These are phyloP conservation scores for Lipotes vexillifer DNA, from an alignment of 2,113 vertebrate genomes.

Conservation along the genomic window DNA sequence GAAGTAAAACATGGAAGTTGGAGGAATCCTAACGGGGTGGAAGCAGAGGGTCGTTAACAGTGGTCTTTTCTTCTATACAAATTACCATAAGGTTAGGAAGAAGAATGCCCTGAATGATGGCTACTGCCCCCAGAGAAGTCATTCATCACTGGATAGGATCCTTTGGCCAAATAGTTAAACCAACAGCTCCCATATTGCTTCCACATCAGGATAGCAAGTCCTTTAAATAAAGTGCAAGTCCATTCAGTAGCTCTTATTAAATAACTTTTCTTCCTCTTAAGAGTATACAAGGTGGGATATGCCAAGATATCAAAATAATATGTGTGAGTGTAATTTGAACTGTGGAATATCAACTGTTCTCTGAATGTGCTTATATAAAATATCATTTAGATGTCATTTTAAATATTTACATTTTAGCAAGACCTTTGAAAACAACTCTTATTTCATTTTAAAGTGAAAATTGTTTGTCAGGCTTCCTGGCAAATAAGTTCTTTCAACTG, in stretches of 20 bases:
- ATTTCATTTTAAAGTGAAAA: constrained; percentile 68
- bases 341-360: constrained; percentile 64
- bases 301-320: constrained; percentile 53
- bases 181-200: neutral
- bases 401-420: constrained; percentile 74
- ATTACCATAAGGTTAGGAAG: neutral
- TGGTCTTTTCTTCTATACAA: neutral
- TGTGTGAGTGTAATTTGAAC: constrained; percentile 57
- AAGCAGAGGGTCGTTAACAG: too few species aligned
- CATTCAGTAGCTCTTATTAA: neutral
- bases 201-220: neutral
- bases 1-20: neutral
- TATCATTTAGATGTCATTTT: constrained; percentile 71
- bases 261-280: neutral
- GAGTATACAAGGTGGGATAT: constrained; percentile 40
- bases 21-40: neutral
- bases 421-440: constrained; percentile 56
- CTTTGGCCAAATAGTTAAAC: neutral
- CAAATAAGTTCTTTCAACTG: constrained; percentile 73
- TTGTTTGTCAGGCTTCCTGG: constrained; percentile 60
- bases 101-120: neutral
- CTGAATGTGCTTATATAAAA: constrained; percentile 69
- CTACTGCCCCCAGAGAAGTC: neutral
- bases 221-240: neutral
- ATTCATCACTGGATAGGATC: neutral